phyloP scores from a whole-genome alignment of 1,140 invertebrate species.

The Drosophila saltans region DNA sequence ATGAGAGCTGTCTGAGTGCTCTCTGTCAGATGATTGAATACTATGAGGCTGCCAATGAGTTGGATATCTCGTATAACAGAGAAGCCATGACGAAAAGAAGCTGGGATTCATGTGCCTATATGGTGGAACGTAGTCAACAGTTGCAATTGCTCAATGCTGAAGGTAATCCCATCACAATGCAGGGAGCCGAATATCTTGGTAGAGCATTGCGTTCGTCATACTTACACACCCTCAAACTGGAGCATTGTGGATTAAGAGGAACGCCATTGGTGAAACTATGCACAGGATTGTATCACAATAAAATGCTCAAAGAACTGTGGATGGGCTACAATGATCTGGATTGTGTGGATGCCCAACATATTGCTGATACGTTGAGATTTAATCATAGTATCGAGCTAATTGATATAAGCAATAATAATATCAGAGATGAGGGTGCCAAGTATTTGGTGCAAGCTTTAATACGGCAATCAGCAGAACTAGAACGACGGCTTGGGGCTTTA shows the following conservation, averaged over 20 bases:
- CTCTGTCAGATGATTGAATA: conserved; percentile 96
- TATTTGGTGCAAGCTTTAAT: conserved; percentile 89
- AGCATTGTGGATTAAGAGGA: conserved; percentile 88
- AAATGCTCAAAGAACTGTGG: conserved; percentile 90
- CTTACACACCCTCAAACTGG: conserved; percentile 89
- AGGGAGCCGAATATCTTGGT: conserved; percentile 74
- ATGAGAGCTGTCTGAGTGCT: conserved; percentile 84
- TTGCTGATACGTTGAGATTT: conserved; percentile 88
- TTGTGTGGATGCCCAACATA: conserved; percentile 89
- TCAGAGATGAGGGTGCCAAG: conserved; percentile 89
- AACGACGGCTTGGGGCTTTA: conserved; percentile 65
- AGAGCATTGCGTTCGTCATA: conserved; percentile 85
- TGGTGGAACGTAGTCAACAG: conserved; percentile 77
- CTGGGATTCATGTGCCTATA: conserved; percentile 86
- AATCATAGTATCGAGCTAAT: conserved; percentile 90
- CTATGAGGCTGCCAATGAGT: conserved; percentile 91
- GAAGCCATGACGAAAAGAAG: conserved; percentile 87
- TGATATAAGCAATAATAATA: conserved; percentile 90
- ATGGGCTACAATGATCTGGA: conserved; percentile 92
- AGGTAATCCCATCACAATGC: conserved; percentile 77
- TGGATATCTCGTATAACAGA: conserved; percentile 91
- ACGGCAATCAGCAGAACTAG: conserved; percentile 85
- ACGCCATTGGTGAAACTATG: conserved; percentile 87
- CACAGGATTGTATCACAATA: conserved; percentile 91
- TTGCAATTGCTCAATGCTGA: conserved; percentile 75